A percentile compares a stretch with the other conserved stretches of the same genome.
phyloP scores from a whole-genome alignment of 2,888 invertebrate genomes.

The Gasteruption jaculator region DNA sequence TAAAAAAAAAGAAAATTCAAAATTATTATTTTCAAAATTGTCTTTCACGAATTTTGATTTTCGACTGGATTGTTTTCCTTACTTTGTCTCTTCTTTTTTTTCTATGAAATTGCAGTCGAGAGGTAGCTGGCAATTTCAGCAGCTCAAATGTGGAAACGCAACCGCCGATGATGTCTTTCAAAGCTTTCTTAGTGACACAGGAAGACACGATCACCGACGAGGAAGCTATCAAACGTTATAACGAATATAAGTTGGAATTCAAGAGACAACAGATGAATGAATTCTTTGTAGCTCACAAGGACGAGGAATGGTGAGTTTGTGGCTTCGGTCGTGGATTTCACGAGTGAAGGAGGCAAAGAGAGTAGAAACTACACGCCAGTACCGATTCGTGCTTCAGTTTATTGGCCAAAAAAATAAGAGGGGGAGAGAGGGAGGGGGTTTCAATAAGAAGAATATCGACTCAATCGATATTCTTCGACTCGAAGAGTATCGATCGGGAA shows the following conservation, averaged over 20 bases:
- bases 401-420: no score
- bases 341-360: no score
- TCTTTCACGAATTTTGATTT: no score
- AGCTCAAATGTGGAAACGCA: conserved; percentile 65
- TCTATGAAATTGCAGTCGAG: conserved; percentile 34
- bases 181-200: conserved; percentile 92
- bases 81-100: conserved; percentile 8
- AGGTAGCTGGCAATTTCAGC: conserved; percentile 47
- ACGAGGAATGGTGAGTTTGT: conserved; percentile 97
- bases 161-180: conserved; percentile 94
- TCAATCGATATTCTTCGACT: no score
- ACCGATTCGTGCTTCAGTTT: no score
- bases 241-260: conserved; percentile 97
- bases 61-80: conserved; percentile 7
- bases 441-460: no score
- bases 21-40: no score
- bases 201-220: conserved; percentile 98
- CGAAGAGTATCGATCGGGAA: no score
- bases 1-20: no score
- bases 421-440: no score
- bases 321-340: no score
- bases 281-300: conserved; percentile 98
- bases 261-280: conserved; percentile 94
- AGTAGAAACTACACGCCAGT: no score
- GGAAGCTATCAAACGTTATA: conserved; percentile 93